These are phyloP conservation scores for Mylabris phalerata DNA, from an alignment of 1,140 invertebrate genomes.

Conservation along the genomic window DNA sequence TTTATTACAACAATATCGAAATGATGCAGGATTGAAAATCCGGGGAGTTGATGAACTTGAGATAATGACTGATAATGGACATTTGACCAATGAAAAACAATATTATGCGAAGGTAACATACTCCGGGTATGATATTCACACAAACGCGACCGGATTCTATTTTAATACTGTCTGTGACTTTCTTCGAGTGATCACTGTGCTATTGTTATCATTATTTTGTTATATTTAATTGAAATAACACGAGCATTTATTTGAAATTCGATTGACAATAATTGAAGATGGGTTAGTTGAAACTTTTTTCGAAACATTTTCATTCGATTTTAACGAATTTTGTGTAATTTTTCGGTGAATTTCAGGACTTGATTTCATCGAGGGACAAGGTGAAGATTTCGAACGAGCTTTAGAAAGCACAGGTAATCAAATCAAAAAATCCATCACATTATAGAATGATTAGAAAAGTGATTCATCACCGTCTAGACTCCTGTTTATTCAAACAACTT, in stretches of 20 bases:
- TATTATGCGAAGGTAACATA: conserved; percentile 30
- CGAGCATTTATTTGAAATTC: not conserved
- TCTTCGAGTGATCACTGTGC: conserved; percentile 13
- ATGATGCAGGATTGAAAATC: conserved; percentile 3
- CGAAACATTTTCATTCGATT: conserved; percentile 1
- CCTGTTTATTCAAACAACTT: too few species aligned
- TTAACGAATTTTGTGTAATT: conserved; percentile 17
- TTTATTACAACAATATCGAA: not conserved
- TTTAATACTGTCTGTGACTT: conserved; percentile 20
- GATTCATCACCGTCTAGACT: too few species aligned
- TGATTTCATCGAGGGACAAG: conserved; percentile 61
- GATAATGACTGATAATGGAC: conserved; percentile 35
- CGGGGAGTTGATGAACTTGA: conserved; percentile 34
- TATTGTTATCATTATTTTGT: not conserved
- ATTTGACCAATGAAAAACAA: conserved; percentile 28
- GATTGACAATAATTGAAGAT: not conserved
- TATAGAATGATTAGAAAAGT: too few species aligned
- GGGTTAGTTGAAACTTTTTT: conserved; percentile 14
- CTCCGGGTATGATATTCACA: conserved; percentile 29
- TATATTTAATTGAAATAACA: not conserved
- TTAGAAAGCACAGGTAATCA: conserved; percentile 59
- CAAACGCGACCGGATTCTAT: conserved; percentile 22
- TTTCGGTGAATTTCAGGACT: conserved; percentile 46
- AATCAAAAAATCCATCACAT: not conserved
- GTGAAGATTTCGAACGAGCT: conserved; percentile 63